A percentile compares a stretch with the other conserved stretches of the same genome.
Conservation (phyloP, 2,888 invertebrate species). For the Phyllotreta striolata region DNA sequence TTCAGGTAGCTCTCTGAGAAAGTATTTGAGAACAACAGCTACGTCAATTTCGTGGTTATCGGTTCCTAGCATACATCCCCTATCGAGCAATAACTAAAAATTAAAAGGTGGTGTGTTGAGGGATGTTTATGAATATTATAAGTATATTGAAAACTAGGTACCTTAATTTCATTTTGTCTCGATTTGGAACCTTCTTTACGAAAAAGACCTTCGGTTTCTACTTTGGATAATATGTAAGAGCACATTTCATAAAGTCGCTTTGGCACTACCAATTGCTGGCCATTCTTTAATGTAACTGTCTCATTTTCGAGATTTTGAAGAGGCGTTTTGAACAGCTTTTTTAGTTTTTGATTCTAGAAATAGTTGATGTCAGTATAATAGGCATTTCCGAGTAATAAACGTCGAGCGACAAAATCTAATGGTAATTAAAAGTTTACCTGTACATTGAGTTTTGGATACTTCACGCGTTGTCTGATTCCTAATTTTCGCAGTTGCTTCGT, state of each 20-base stretch:
- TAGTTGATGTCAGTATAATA: too few relatives aligned
- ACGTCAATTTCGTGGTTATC: slow-evolving; percentile 84
- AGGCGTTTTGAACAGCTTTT: slow-evolving; percentile 66
- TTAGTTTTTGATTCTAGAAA: slow-evolving; percentile 53
- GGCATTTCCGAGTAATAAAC: slow-evolving; percentile 11
- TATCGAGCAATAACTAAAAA: slow-evolving; percentile 72
- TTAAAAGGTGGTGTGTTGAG: not conserved
- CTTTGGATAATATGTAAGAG: slow-evolving; percentile 71
- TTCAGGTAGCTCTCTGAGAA: slow-evolving; percentile 84
- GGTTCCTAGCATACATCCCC: slow-evolving; percentile 73
- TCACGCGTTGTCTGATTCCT: slow-evolving; percentile 75
- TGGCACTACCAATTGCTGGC: slow-evolving; percentile 76
- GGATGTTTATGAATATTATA: not conserved
- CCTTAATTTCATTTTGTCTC: slow-evolving; percentile 83
- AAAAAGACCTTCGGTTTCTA: slow-evolving; percentile 84
- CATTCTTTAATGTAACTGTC: slow-evolving; percentile 70
- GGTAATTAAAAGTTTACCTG: slow-evolving; percentile 50
- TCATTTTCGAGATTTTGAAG: slow-evolving; percentile 64
- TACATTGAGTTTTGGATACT: slow-evolving; percentile 69
- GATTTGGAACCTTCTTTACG: slow-evolving; percentile 87
- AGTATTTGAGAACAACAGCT: slow-evolving; percentile 85
- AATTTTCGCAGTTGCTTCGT: slow-evolving; percentile 72
- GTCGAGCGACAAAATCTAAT: slow-evolving; percentile 16
- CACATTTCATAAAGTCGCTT: slow-evolving; percentile 77
- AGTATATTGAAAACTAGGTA: slow-evolving; percentile 54